phyloP scores from a whole-genome alignment of 1,140 invertebrate genomes.

The Amphibalanus amphitrite region DNA sequence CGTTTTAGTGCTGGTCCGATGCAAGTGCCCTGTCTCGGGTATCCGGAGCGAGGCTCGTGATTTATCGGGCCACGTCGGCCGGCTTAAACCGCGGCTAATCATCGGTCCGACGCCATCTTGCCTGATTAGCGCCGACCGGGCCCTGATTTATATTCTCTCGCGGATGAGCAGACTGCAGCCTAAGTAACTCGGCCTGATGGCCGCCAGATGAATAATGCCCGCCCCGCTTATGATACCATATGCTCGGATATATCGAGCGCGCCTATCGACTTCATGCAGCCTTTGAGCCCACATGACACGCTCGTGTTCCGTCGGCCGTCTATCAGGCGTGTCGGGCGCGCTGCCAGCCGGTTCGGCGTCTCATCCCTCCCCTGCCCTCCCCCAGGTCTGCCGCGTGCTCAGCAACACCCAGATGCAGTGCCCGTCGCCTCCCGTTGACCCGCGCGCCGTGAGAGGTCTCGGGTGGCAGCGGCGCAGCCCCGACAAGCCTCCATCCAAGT shows the following conservation, averaged over 20 bases:
- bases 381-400: slow-evolving; percentile 52
- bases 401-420: slow-evolving; percentile 87
- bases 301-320: too few species aligned
- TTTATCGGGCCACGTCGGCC: neutral
- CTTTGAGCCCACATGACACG: too few species aligned
- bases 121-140: neutral
- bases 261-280: too few species aligned
- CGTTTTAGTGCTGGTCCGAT: too few species aligned
- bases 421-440: slow-evolving; percentile 66
- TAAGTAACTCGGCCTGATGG: neutral
- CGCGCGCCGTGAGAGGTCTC: slow-evolving; percentile 9
- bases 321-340: too few species aligned
- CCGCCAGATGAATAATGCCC: neutral
- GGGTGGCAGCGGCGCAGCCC: slow-evolving; percentile 1
- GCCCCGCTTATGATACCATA: too few species aligned
- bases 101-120: neutral
- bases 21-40: too few species aligned
- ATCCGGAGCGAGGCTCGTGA: neutral
- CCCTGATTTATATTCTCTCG: neutral
- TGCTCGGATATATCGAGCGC: neutral
- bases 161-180: neutral
- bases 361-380: neutral
- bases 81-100: neutral
- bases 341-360: neutral
- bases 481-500: neutral